These are phyloP conservation scores for Echiichthys vipera DNA, from an alignment of 2,797 vertebrate species.

Conservation along the genomic window DNA sequence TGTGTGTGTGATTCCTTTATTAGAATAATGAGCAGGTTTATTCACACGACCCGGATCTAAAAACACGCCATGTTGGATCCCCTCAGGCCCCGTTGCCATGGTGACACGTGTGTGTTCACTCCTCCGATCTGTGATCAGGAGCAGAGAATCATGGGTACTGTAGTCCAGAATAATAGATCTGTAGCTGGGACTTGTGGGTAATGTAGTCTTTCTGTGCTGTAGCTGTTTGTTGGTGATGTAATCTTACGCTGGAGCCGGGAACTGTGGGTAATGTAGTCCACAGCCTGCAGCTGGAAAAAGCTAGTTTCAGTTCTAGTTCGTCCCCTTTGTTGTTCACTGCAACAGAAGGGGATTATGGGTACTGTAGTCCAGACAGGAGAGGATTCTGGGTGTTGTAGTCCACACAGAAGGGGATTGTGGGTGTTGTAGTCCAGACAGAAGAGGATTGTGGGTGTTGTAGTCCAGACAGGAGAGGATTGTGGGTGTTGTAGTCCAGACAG, in stretches of 20 bases:
- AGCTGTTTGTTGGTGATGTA: not conserved
- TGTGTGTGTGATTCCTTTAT: conserved; percentile 2
- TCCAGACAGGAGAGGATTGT: not conserved
- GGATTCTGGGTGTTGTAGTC: not conserved
- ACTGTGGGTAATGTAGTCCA: conserved; percentile 55
- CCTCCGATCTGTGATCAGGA: not conserved
- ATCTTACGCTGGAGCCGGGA: conserved; percentile 4
- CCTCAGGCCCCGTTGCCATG: too few relatives aligned
- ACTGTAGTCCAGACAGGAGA: not conserved
- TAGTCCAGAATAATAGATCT: conserved; percentile 1
- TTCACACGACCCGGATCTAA: conserved; percentile 59
- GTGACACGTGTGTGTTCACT: too few relatives aligned
- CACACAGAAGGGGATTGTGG: too few relatives aligned
- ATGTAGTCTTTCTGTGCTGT: conserved; percentile 30
- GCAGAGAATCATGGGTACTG: conserved; percentile 32
- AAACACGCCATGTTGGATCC: not conserved
- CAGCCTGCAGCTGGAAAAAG: not conserved
- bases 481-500: not conserved
- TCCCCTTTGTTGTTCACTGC: not conserved
- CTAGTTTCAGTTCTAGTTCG: not conserved
- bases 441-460: not conserved
- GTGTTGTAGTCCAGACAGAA: not conserved
- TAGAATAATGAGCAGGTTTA: conserved; percentile 31
- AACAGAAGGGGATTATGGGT: not conserved
- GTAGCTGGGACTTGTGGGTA: conserved; percentile 22